Conservation (phyloP, 1,140 invertebrate genomes). For the Linepithema humile region DNA sequence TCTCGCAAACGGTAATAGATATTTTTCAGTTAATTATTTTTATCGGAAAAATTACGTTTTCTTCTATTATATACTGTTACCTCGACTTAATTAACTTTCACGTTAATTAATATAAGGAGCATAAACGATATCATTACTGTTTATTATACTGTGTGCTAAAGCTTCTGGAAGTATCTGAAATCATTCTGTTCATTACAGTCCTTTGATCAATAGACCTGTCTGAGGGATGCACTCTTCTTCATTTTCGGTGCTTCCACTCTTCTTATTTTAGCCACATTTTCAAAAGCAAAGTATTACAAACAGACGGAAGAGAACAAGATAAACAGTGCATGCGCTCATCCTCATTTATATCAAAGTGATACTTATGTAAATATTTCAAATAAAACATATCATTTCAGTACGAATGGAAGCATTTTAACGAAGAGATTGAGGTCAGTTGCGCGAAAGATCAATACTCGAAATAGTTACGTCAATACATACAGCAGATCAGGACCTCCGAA, state of each 20-base stretch:
- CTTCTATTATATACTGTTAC: neutral
- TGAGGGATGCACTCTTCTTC: neutral
- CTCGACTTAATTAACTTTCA: neutral
- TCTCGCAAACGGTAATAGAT: neutral
- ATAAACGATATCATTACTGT: neutral
- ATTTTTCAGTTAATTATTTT: constrained; percentile 11
- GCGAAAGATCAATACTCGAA: neutral
- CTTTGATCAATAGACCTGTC: neutral
- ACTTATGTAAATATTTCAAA: neutral
- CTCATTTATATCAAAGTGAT: neutral
- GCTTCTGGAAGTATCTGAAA: neutral
- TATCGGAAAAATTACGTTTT: neutral
- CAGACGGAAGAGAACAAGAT: neutral
- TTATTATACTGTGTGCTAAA: neutral
- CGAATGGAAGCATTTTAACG: neutral
- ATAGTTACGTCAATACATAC: neutral
- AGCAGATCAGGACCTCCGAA: neutral
- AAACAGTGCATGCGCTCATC: neutral
- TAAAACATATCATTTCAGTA: neutral
- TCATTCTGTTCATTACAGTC: neutral
- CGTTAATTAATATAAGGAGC: neutral
- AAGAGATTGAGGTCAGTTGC: neutral
- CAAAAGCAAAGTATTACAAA: neutral
- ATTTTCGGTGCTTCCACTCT: neutral
- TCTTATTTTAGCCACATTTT: neutral